These are phyloP conservation scores for Meghimatium bilineatum DNA, from an alignment of 2,888 invertebrate genomes.

Conservation along the genomic window DNA sequence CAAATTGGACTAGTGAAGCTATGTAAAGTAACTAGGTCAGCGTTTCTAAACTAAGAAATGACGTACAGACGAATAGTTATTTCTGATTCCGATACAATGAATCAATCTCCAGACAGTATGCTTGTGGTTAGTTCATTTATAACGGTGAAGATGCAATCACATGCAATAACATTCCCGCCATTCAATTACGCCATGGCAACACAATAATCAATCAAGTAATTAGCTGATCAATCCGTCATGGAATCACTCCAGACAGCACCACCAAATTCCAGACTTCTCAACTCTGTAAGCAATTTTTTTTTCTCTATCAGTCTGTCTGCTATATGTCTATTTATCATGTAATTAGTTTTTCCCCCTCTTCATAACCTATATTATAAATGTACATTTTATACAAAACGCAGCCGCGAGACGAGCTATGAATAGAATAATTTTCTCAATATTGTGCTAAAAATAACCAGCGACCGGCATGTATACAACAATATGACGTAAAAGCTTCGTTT, in stretches of 20 bases:
- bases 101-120: not conserved
- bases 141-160: not conserved
- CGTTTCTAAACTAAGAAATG: not conserved
- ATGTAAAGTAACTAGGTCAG: too few relatives aligned
- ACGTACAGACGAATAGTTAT: not conserved
- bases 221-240: constrained; percentile 11
- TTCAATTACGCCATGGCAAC: constrained; percentile 16
- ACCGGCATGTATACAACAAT: too few relatives aligned
- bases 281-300: not conserved
- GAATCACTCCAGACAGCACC: not conserved
- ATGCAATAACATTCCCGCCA: not conserved
- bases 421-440: not conserved
- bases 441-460: not conserved
- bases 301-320: not conserved
- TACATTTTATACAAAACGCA: not conserved
- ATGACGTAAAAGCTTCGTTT: not conserved
- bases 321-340: not conserved
- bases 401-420: not conserved
- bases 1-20: too few relatives aligned
- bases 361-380: not conserved
- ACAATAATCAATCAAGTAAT: constrained; percentile 1
- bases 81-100: not conserved
- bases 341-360: not conserved
- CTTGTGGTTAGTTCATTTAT: not conserved
- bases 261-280: not conserved